Percentiles rank a stretch among this genome's conserved stretches.
These are phyloP conservation scores for Platerodrilus igneus DNA, from an alignment of 2,888 invertebrate species.

Conservation along the genomic window DNA sequence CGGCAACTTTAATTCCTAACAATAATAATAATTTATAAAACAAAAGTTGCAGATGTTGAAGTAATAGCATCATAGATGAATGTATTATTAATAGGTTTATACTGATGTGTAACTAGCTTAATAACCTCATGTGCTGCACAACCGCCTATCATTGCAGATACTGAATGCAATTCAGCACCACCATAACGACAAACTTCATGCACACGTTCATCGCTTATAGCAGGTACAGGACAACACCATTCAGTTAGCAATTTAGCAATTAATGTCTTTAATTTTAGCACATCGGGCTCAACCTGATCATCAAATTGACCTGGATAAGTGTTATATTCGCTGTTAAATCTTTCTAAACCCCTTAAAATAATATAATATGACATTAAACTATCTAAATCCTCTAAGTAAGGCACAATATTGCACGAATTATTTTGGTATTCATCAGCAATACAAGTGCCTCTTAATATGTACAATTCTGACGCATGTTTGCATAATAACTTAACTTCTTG, in stretches of 20 bases:
- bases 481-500: constrained; percentile 76
- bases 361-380: constrained; percentile 87
- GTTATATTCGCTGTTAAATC: constrained; percentile 83
- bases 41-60: constrained; percentile 75
- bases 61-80: constrained; percentile 93
- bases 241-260: constrained; percentile 71
- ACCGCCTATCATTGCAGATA: constrained; percentile 82
- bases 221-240: constrained; percentile 71
- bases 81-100: constrained; percentile 92
- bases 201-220: constrained; percentile 81
- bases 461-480: constrained; percentile 78
- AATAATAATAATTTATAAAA: constrained; percentile 12
- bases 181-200: constrained; percentile 96
- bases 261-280: constrained; percentile 74
- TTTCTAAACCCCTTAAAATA: constrained; percentile 83
- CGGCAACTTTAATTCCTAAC: no score
- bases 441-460: constrained; percentile 72
- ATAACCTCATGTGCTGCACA: constrained; percentile 94
- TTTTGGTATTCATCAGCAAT: constrained; percentile 77
- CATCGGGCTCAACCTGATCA: constrained; percentile 84
- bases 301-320: constrained; percentile 84
- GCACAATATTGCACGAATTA: constrained; percentile 39
- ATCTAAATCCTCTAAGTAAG: constrained; percentile 70
- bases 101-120: constrained; percentile 92
- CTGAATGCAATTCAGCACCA: constrained; percentile 88